These are phyloP conservation scores for Phacellophora camtschatica DNA, from an alignment of 30 jellyfish, hydroid and myxozoan species.

Conservation along the genomic window DNA sequence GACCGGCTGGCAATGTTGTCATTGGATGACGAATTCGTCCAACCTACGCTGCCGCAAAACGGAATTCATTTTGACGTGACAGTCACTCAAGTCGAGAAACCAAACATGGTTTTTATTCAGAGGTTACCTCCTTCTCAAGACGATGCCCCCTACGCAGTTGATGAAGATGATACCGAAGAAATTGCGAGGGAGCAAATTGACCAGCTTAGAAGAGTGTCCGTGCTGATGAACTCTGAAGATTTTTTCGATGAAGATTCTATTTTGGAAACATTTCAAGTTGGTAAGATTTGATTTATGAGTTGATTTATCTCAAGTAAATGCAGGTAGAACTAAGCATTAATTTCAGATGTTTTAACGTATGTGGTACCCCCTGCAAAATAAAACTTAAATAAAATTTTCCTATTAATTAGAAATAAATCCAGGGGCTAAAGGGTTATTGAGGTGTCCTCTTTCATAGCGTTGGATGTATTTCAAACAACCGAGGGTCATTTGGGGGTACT, in stretches of 20 bases:
- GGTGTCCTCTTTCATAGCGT: too few relatives aligned
- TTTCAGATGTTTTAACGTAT: too few relatives aligned
- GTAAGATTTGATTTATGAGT: conserved; percentile 1
- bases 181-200: conserved; percentile 45
- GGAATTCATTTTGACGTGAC: conserved; percentile 81
- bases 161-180: conserved; percentile 48
- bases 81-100: conserved; percentile 80
- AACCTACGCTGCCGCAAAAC: conserved; percentile 53
- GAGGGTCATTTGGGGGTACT: too few relatives aligned
- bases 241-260: conserved; percentile 30
- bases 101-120: conserved; percentile 75
- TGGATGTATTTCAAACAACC: too few relatives aligned
- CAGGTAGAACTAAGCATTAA: too few relatives aligned
- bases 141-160: conserved; percentile 12
- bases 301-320: conserved; percentile 20
- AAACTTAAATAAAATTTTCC: too few relatives aligned
- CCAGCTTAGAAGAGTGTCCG: neutral
- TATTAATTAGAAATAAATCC: too few relatives aligned
- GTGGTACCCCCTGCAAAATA: too few relatives aligned
- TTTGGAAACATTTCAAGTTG: neutral
- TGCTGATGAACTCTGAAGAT: conserved; percentile 27
- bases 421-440: too few relatives aligned
- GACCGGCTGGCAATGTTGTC: conserved; percentile 2
- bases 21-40: neutral
- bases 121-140: conserved; percentile 37